Evolutionary conservation across 2,113 vertebrate species (phyloP).

Genomic region (Chauna torquata): DNA sequence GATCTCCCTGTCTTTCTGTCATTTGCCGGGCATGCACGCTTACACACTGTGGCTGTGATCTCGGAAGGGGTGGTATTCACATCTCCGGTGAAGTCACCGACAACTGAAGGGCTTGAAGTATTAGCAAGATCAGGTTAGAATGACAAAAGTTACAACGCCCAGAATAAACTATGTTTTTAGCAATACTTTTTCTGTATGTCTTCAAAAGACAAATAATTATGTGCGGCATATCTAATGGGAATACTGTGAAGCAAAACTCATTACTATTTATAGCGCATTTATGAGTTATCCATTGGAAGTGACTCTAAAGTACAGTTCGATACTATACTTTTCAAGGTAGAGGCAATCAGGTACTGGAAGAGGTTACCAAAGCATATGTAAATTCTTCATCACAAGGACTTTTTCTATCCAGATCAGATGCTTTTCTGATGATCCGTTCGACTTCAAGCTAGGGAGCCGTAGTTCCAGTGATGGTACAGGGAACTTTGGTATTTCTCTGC

Average conservation of each 20-base stretch:
- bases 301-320: background rate
- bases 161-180: background rate
- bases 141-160: background rate
- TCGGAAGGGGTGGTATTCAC: background rate
- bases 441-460: background rate
- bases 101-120: rapidly evolving
- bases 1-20: background rate
- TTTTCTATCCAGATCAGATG: background rate
- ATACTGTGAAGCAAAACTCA: background rate
- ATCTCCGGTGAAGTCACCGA: background rate
- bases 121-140: background rate
- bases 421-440: background rate
- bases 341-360: background rate
- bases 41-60: background rate
- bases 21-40: background rate
- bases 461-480: background rate
- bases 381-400: background rate
- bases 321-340: background rate
- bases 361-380: background rate
- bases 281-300: background rate
- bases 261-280: background rate
- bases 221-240: background rate
- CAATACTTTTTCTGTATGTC: background rate
- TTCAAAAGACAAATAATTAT: background rate
- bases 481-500: background rate